Evolutionary conservation across 2,113 vertebrate species (phyloP), one percentile per base, ranked within the genome.

Genomic region (Lepisosteus osseus): DNA sequence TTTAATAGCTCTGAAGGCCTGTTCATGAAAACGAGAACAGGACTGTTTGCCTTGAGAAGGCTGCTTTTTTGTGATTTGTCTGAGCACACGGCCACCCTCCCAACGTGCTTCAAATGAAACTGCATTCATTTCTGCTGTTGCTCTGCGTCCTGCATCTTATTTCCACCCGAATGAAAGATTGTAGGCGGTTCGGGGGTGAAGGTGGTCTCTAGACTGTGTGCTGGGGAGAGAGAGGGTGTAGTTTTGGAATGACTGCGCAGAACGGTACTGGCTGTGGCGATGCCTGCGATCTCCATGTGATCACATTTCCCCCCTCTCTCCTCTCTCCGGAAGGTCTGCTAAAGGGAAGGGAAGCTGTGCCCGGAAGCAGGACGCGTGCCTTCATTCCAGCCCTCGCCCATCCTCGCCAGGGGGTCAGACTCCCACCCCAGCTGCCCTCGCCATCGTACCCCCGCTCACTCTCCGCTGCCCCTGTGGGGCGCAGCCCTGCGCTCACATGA

Each of bases 301-400:
- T 1, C 29, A 29, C 29, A 72, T n/a, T n/a, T 29, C 73, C 15
- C 68, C 9, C 51, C 57, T 67, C 51, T 71, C 43, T 62, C 65
- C n/a, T 64, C 40, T 57, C 47, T 69, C 3, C 77, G 29, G 43
- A 92, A 99, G 97, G 97, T 99, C 92, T 99, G 97, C 94, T 99
- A 97, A 94, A 88, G 87, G 88, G 91, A 90, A 82, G 91, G 92
- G 87, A 9, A 94, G 85, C 91, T 79, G 89, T 90, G 93, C 92
- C 7, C 76, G 78, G 83, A 86, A 90, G 83, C 83, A 89, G 96
- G 95, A 94, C 89, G 95, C 93, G 96, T 97, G 97, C 96, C 97
- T 99, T 99, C 95, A 98, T 97, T 94, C 95, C 92, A 96, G 92
- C 94, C 92, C 94, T 94, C 87, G 92, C 91, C 94, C 96, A 95